Conservation (phyloP, 2,888 invertebrate genomes). For the Fragum fragum region DNA sequence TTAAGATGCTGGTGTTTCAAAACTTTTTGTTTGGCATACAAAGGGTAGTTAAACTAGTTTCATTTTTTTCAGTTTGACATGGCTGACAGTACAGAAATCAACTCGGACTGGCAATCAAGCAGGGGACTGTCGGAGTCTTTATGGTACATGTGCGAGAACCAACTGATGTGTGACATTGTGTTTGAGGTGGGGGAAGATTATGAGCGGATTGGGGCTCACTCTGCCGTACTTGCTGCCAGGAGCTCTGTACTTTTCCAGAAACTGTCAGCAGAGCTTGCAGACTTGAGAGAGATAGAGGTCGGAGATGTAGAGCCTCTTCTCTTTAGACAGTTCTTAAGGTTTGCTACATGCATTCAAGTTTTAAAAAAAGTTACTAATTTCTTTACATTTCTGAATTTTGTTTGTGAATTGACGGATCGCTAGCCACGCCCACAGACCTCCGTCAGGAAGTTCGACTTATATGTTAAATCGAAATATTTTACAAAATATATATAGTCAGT, state of each 20-base stretch:
- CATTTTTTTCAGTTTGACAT: slow-evolving; percentile 18
- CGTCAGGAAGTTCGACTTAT: too few species aligned
- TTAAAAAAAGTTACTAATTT: too few species aligned
- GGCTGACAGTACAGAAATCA: slow-evolving; percentile 28
- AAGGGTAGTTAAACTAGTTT: too few species aligned
- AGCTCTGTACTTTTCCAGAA: slow-evolving; percentile 54
- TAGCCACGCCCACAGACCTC: too few species aligned
- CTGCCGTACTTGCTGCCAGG: slow-evolving; percentile 50
- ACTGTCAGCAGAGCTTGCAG: slow-evolving; percentile 35
- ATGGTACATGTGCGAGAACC: slow-evolving; percentile 51
- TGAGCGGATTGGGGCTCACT: slow-evolving; percentile 63
- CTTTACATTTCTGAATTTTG: too few species aligned
- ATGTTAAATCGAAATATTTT: too few species aligned
- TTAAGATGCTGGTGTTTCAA: too few species aligned
- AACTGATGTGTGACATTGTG: slow-evolving; percentile 61
- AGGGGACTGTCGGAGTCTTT: slow-evolving; percentile 25
- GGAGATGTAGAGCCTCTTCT: slow-evolving; percentile 39
- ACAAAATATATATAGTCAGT: too few species aligned
- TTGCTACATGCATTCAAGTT: too few species aligned
- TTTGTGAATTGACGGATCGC: too few species aligned
- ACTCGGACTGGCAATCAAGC: slow-evolving; percentile 57
- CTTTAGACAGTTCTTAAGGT: slow-evolving; percentile 49
- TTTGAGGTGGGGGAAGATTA: slow-evolving; percentile 50
- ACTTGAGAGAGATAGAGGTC: slow-evolving; percentile 38
- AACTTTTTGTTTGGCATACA: too few species aligned